These are phyloP conservation scores for Sinopyrophorus schimmeli DNA, from an alignment of 2,888 invertebrate genomes.

Conservation along the genomic window DNA sequence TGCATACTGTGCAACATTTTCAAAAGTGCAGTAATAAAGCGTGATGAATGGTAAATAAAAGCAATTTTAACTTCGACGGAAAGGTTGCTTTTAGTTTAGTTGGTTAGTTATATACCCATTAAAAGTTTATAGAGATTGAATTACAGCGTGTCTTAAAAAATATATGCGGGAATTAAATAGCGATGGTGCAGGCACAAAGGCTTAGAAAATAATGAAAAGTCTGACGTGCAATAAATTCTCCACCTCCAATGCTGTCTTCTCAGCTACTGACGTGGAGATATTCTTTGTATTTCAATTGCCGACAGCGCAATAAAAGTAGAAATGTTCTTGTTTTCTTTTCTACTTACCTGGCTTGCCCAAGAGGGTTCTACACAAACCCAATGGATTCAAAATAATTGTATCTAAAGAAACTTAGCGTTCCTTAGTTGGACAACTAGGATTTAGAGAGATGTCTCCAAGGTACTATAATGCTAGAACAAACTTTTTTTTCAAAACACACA, in stretches of 20 bases:
- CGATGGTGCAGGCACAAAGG: neutral
- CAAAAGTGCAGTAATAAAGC: neutral
- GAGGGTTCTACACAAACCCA: constrained; percentile 16
- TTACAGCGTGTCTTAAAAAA: too few relatives aligned
- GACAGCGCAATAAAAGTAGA: constrained; percentile 21
- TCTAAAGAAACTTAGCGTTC: constrained; percentile 7
- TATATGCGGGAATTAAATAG: constrained; percentile 1
- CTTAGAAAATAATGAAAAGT: constrained; percentile 9
- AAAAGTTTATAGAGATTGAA: too few relatives aligned
- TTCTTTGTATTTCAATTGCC: constrained; percentile 20
- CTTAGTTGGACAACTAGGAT: constrained; percentile 10
- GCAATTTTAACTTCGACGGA: neutral
- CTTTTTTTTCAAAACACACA: constrained; percentile 20
- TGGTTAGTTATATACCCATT: too few relatives aligned
- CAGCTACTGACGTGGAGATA: constrained; percentile 13
- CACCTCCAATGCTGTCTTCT: constrained; percentile 2
- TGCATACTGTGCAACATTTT: constrained; percentile 3
- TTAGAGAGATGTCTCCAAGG: constrained; percentile 14
- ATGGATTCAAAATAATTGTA: constrained; percentile 3
- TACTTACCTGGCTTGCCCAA: constrained; percentile 22
- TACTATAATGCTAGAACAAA: constrained; percentile 17
- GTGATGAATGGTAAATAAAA: constrained; percentile 5
- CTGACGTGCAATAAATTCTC: constrained; percentile 13
- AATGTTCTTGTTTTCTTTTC: constrained; percentile 24
- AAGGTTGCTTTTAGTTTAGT: too few relatives aligned